These are phyloP conservation scores for Antechinus stuartii DNA, from an alignment of 2,113 vertebrate genomes.

Conservation along the genomic window DNA sequence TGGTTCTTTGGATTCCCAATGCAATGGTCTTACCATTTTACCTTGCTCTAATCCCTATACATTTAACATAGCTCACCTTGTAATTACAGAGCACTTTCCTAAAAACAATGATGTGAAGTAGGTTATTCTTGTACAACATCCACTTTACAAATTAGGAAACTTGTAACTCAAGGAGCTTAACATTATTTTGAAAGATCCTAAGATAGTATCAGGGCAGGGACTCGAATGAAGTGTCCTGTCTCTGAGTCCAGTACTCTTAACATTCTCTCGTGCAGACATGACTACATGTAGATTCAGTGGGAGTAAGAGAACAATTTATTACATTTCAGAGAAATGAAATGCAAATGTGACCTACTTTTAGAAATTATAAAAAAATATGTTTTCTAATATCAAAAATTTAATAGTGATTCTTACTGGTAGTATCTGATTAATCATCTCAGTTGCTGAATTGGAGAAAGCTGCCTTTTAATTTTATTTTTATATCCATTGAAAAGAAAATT, in stretches of 20 bases:
- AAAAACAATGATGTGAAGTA: neutral
- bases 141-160: neutral
- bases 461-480: neutral
- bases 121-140: neutral
- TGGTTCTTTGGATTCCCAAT: neutral
- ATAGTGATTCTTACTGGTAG: neutral
- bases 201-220: neutral
- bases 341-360: constrained; percentile 36
- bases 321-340: neutral
- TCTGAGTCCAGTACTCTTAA: neutral
- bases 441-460: neutral
- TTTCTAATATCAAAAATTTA: constrained; percentile 15
- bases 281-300: neutral
- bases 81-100: neutral
- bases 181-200: neutral
- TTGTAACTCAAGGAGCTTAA: neutral
- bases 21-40: neutral
- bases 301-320: neutral
- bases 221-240: neutral
- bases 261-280: neutral
- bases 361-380: neutral
- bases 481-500: neutral
- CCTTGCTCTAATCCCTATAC: neutral
- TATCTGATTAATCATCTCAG: neutral
- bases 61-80: neutral